Percentiles rank a stretch among this genome's conserved stretches.
These are phyloP conservation scores for Latrodectus geometricus DNA, from an alignment of 1,140 invertebrate species.

Conservation along the genomic window DNA sequence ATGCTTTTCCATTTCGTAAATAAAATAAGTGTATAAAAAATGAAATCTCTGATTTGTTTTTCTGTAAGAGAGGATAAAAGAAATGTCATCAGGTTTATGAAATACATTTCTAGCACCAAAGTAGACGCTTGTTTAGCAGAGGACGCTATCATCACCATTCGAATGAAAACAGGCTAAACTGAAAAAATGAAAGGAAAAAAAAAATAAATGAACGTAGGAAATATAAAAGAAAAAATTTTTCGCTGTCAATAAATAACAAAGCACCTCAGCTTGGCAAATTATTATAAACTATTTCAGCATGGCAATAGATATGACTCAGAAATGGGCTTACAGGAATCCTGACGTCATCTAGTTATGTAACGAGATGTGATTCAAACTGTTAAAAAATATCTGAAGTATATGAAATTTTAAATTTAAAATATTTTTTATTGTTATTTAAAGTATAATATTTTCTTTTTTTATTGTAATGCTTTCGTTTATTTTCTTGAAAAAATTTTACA, in stretches of 20 bases:
- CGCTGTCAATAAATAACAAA: conserved; percentile 29
- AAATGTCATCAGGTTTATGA: conserved; percentile 21
- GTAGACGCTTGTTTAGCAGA: conserved; percentile 17
- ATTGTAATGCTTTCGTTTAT: too few species aligned
- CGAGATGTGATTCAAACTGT: too few species aligned
- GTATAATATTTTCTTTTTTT: too few species aligned
- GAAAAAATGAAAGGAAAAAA: conserved; percentile 6
- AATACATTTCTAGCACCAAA: not conserved
- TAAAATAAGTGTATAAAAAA: not conserved
- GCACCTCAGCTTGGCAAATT: not conserved
- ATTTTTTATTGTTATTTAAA: too few species aligned
- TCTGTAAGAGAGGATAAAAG: not conserved
- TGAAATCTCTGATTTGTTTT: not conserved
- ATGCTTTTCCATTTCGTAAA: not conserved
- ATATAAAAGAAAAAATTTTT: not conserved
- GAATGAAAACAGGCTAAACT: not conserved
- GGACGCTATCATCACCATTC: not conserved
- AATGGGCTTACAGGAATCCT: too few species aligned
- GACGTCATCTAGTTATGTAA: too few species aligned
- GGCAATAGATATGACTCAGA: too few species aligned
- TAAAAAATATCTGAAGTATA: too few species aligned
- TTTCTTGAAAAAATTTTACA: too few species aligned
- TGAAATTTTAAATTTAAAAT: too few species aligned
- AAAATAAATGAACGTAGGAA: too few species aligned
- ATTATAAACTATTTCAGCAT: too few species aligned